Base-by-base conservation (phyloP, 2,797 vertebrate genomes). In the Sarcoramphus papa region DNA sequence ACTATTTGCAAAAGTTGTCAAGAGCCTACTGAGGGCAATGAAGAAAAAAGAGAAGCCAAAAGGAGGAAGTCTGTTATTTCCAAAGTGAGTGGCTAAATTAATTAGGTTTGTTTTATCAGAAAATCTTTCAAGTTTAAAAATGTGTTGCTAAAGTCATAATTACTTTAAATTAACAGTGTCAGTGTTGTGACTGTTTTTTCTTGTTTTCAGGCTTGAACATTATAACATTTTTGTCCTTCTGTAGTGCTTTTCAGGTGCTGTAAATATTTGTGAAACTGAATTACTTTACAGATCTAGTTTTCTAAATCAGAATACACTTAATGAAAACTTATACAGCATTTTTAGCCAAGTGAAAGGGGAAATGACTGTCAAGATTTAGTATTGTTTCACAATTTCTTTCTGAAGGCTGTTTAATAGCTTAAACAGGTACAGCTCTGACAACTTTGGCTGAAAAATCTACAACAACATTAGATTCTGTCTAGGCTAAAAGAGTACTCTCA, bases 11-110 rank as follows among this genome's bases (percentile, higher is more conserved):
- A 88, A 79, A 90, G 88, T 69, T 74, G 30, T 67, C 56, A 86
- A 77, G 94, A 94, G 67, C 51, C 43, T 59, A 41, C 72, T 59
- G 96, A 97, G 47, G 91, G 72, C 72, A 88, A 35, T 86, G 94
- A 95, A 59, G 90, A 93, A 76, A 95, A 96, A 73, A 50, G 79
- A 53, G 65, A 63, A 35, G 53, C 60, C 45, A 96, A 97, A 81
- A 92, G 91, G 81, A 94, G 64, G 37, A 97, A 97, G 40, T n/a
- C 54, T 78, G 56, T 48, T 50, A 22, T 65, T 73, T 54, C 88
- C 75, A 95, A 96, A 91, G 96, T 95, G 79, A 92, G 81, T 90
- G 41, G 50, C 53, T 70, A 33, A 81, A 63, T 41, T 72, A 56
- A 60, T 56, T 78, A 41, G 21, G 28, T 24, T 53, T 74, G 47